Evolutionary conservation across 2,888 invertebrate species (phyloP), one percentile per base, ranked within the genome.

Genomic region (Scaptomyza flava): DNA sequence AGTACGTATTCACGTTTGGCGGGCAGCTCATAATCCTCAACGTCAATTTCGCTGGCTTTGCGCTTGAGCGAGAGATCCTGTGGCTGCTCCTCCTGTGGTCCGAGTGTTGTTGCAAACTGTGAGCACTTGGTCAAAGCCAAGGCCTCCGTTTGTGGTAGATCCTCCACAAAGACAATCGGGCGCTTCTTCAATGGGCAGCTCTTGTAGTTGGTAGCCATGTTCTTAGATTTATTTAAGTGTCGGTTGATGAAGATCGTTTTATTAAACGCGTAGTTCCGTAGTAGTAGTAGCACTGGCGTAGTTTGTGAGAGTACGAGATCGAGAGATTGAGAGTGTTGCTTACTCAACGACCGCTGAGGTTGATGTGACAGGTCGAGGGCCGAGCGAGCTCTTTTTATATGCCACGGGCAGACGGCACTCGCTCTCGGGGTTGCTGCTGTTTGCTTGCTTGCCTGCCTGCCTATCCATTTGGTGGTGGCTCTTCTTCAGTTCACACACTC

Each of bases 161-260:
- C 93, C 90, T 94, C 94, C 91, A 95, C 93, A 82, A 95, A 94
- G 86, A 94, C 81, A 89, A 97, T 95, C 73, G 97, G 97, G 92
- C 97, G 95, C 94, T 97, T 97, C 93, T 97, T 97, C 81, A 97
- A 94, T 92, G 97, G 97, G 90, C 97, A 97, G 93, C 96, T 95
- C 91, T 96, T 96, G 93, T 97, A 97, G 92, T 96, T 96, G 73
- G 78, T 59, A 60, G 83, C 72, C 89, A 89, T 90, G 45, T 54
- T 36, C 60, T 64, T 20, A 4, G 11, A 31, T 27, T 7, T 65
- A 27, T 41, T 14, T 61, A 27, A 30, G 46, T 70, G 57, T 51
- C 1, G 11, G 6, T 2, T 12, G 2, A 50, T 36, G 11, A 36
- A 38, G 23, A 67, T 67, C 54, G 67, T 42, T 43, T 54, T 43